These are phyloP conservation scores for Chirona hameri DNA, from an alignment of 2,888 invertebrate species.

Conservation along the genomic window DNA sequence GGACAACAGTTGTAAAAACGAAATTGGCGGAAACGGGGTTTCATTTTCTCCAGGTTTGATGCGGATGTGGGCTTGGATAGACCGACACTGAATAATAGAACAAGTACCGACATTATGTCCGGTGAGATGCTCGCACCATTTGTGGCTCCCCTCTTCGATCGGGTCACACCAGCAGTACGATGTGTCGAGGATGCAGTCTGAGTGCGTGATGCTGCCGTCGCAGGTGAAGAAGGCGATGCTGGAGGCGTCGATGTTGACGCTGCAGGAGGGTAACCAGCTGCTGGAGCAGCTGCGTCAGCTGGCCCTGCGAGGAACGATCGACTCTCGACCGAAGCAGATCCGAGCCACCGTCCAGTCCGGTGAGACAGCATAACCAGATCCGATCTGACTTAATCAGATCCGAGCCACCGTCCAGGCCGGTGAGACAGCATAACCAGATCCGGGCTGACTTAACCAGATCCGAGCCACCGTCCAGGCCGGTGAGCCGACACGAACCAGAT, in stretches of 20 bases:
- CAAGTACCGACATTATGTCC: no score
- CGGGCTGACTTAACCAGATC: no score
- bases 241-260: conserved; percentile 71
- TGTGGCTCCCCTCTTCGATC: no score
- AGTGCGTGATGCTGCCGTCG: conserved; percentile 60
- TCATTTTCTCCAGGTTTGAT: no score
- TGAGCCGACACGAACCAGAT: not conserved
- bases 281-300: conserved; percentile 57
- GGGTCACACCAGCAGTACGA: no score
- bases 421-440: not conserved
- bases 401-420: conserved; percentile 55
- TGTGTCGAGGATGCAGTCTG: no score
- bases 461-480: conserved; percentile 47
- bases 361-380: not conserved
- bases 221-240: conserved; percentile 67
- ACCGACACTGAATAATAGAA: no score
- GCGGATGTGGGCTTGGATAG: no score
- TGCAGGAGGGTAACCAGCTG: conserved; percentile 66
- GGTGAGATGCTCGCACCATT: no score
- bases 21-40: no score
- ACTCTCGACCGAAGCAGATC: conserved; percentile 61
- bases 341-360: conserved; percentile 55
- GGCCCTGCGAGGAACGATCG: conserved; percentile 68
- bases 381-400: not conserved
- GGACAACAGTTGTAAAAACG: no score